Conservation (phyloP, 2,113 vertebrate genomes). For the Clarias magur region DNA sequence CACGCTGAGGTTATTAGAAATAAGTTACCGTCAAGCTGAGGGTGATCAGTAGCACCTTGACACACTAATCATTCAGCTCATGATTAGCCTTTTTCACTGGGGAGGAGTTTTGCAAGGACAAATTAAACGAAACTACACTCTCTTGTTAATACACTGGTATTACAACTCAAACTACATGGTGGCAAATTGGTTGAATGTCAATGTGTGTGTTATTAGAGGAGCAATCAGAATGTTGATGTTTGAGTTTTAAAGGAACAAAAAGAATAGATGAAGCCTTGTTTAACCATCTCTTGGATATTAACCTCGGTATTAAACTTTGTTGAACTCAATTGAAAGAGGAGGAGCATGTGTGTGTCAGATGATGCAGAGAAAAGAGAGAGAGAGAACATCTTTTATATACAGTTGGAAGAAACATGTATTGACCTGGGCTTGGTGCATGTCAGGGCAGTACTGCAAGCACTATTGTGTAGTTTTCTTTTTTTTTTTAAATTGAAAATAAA, state of each 20-base stretch:
- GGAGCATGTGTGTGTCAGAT: neutral
- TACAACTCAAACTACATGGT: neutral
- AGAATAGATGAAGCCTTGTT: neutral
- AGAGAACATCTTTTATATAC: neutral
- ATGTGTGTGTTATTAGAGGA: neutral
- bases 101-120: neutral
- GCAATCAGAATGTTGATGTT: neutral
- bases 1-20: neutral
- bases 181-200: neutral
- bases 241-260: neutral
- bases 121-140: neutral
- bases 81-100: neutral
- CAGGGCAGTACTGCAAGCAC: neutral
- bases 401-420: slow-evolving; percentile 11
- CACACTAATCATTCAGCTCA: neutral
- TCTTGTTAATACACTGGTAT: neutral
- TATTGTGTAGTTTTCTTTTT: neutral
- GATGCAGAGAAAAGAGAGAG: neutral
- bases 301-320: neutral
- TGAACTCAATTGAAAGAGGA: neutral
- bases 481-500: neutral
- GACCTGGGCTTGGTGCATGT: slow-evolving; percentile 9
- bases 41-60: neutral
- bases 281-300: neutral
- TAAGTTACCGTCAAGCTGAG: neutral